Evolutionary conservation across 92 coral and sea anemone genomes (phyloP).

Genomic region (Siderastrea radians): DNA sequence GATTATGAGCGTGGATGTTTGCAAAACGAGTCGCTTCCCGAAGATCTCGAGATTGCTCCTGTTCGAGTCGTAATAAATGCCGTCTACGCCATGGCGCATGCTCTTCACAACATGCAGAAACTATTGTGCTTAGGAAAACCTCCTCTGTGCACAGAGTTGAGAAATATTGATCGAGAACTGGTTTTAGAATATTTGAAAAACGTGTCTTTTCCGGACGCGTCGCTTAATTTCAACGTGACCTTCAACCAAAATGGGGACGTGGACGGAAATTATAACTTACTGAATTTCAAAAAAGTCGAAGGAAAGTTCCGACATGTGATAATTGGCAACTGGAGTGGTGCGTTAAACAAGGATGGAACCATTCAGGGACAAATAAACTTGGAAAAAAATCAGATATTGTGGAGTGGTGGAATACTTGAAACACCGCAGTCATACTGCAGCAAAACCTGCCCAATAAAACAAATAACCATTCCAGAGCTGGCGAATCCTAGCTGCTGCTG

Average conservation of each 20-base stretch:
- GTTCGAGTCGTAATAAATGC: conserved; percentile 94
- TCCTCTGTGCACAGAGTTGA: conserved; percentile 74
- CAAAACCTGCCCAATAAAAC: conserved; percentile 57
- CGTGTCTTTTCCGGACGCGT: conserved; percentile 87
- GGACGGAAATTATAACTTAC: conserved; percentile 86
- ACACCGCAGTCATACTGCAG: conserved; percentile 84
- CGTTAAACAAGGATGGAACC: conserved; percentile 24
- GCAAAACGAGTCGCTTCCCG: conserved; percentile 55
- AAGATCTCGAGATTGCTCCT: conserved; percentile 79
- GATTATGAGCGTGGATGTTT: conserved; percentile 60
- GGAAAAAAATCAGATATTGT: conserved; percentile 48
- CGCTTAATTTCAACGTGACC: conserved; percentile 58
- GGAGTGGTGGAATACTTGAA: conserved; percentile 63
- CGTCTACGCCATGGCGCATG: conserved; percentile 89
- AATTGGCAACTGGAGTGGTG: conserved; percentile 87
- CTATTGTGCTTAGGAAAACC: conserved; percentile 60
- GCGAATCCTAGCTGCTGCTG: conserved; percentile 86
- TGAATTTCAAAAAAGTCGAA: conserved; percentile 69
- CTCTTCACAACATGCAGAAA: conserved; percentile 83
- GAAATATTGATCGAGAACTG: conserved; percentile 63
- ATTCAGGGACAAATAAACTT: conserved; percentile 55
- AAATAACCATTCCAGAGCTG: conserved; percentile 64
- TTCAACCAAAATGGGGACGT: conserved; percentile 89
- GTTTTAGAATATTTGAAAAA: conserved; percentile 77
- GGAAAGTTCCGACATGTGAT: conserved; percentile 66